Base-by-base conservation (phyloP, 2,113 vertebrate species). In the Muntiacus muntjak region DNA sequence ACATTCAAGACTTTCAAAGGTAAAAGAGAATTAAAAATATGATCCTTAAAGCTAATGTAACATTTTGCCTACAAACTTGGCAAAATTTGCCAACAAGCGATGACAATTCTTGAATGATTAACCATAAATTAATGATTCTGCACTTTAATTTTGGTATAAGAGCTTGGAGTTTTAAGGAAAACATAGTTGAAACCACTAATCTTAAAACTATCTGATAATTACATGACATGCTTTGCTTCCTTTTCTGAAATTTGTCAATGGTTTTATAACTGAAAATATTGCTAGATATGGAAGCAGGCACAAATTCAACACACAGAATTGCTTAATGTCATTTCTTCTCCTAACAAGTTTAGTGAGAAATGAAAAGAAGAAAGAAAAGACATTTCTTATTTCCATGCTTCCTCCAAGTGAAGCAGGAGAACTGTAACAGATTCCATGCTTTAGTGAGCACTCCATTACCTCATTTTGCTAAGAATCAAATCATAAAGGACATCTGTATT, bases 271-370 rank as follows among this genome's bases (percentile, higher is more conserved):
- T 55, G 91, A 82, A 89, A 97, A 79, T 26, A 62, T 50, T 60
- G 36, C 50, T 89, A 83, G 54, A 95, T 95, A 93, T 50, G 82
- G 86, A 97, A 93, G n/a, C 16, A 57, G 45, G 54, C 45, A 94
- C 52, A 89, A 47, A 86, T 82, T 88, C 97, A 89, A 93, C 76
- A 97, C 52, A 54, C 14, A 82, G 33, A 97, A 91, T 92, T 82
- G 36, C 54, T 96, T 89, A 96, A 97, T 93, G 91, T 54, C 95
- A 97, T 86, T 96, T 93, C 52, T 88, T 87, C 87, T 95, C 54
- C 78, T 94, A 97, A 96, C 91, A 97, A 97, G 88, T 60, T 96
- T 89, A 78, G 55, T 95, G 91, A 97, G 78, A 97, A 97, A 93
- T 97, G 86, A 90, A 97, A 97, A 71, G 8, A 92, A 62, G 33